Base-by-base conservation (phyloP, 2,888 invertebrate genomes). In the Aporophyla nigra region DNA sequence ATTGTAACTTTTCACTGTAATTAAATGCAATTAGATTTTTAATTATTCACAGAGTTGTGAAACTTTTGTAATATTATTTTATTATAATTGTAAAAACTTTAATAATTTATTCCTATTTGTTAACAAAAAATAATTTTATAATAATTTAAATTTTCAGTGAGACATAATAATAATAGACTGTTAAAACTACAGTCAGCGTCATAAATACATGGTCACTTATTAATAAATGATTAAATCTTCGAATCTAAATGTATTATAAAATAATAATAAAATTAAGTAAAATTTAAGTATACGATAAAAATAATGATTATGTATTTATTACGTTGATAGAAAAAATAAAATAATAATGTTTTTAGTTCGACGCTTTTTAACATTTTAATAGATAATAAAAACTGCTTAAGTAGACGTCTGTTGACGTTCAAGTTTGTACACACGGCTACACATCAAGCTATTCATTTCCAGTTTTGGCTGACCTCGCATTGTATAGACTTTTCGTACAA, bases 211-310 rank as follows among this genome's bases (percentile, higher is more conserved):
- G 69, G 24, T 63, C 59, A 77, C n/a, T 71, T 70, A 65, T 65
- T 59, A 56, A 62, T 70, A 71, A 46, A 54, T 46, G 10, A 59
- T 61, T 51, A 62, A 63, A 70, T 71, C 0, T 66, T 84, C 33
- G 14, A 74, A 74, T 62, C 58, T 71, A 56, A 75, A 63, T 76
- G 69, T 85, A 71, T 62, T 65, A 74, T 80, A 56, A 61, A 76
- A 59, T 73, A 72, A 73, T 65, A 49, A 67, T 65, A 71, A 56
- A 63, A 61, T 9, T 71, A 66, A 62, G 9, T 63, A 71, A 74
- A 58, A 63, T 10, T 58, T 78, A 76, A 76, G 86, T 87, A 86
- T 86, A 86, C 86, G 86, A 87, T 76, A 16, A 61, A 56, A 61
- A 56, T 12, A 53, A 53, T 56, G 58, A 72, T 61, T 51, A 53